phyloP scores from a whole-genome alignment of 2,113 vertebrate genomes.

The Ceratotherium simum region DNA sequence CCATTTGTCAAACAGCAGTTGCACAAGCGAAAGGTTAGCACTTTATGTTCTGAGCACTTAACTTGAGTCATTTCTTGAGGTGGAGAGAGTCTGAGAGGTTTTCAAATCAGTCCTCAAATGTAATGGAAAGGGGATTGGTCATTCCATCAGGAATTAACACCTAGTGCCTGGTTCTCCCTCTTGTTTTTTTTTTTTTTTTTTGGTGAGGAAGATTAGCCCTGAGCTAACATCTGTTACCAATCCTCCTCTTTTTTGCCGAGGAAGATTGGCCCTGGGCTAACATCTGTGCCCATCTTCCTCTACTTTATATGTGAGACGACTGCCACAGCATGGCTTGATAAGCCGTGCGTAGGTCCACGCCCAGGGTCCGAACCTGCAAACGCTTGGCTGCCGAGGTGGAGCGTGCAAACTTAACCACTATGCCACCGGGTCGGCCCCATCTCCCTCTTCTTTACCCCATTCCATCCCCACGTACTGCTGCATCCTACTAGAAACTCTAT shows the following conservation, averaged over 20 bases:
- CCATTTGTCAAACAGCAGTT: slow-evolving; percentile 52
- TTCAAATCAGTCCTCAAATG: background rate
- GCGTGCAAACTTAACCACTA: no score
- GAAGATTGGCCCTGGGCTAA: no score
- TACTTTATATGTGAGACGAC: no score
- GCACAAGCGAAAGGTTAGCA: slow-evolving; percentile 76
- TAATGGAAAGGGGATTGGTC: background rate
- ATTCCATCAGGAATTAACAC: background rate
- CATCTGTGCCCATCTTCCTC: no score
- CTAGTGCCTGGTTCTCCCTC: background rate
- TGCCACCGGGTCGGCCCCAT: background rate
- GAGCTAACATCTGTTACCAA: no score
- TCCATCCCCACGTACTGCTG: background rate
- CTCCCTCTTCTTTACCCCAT: background rate
- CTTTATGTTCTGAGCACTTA: slow-evolving; percentile 56
- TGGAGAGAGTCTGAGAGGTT: background rate
- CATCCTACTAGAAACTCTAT: background rate
- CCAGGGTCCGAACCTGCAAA: no score
- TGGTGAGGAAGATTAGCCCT: no score
- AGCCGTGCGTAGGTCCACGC: no score
- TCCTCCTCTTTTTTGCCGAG: no score
- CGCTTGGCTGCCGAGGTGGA: no score
- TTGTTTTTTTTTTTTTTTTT: no score
- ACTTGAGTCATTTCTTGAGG: slow-evolving; percentile 31
- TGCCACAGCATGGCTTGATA: no score